A percentile compares a stretch with the other conserved stretches of the same genome.
Evolutionary conservation across 2,797 vertebrate genomes (phyloP).

Genomic region (Ctenosaura bakeri): DNA sequence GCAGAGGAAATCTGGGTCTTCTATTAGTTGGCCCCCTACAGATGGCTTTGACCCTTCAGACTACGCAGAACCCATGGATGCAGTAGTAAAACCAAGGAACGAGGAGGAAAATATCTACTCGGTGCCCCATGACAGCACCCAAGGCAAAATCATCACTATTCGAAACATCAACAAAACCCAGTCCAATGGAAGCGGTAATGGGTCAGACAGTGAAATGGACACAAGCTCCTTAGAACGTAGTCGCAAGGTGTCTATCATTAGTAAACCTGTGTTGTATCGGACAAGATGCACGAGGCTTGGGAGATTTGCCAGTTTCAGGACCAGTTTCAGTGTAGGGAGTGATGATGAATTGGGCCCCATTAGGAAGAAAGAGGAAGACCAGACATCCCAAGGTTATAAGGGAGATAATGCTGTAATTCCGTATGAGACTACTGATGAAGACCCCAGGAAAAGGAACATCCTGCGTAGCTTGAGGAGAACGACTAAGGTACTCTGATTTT

Average conservation of each 20-base stretch:
- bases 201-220: constrained; percentile 95
- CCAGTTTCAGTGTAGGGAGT: constrained; percentile 93
- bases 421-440: constrained; percentile 86
- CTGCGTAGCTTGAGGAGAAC: constrained; percentile 92
- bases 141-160: constrained; percentile 98
- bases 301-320: constrained; percentile 91
- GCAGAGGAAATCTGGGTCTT: constrained; percentile 89
- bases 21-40: constrained; percentile 87
- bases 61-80: constrained; percentile 96
- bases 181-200: constrained; percentile 92
- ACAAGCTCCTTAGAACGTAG: constrained; percentile 92
- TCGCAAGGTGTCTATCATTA: constrained; percentile 86
- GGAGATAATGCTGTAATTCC: constrained; percentile 89
- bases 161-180: constrained; percentile 94
- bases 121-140: constrained; percentile 96
- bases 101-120: constrained; percentile 97
- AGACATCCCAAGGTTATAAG: constrained; percentile 83
- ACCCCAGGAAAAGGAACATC: constrained; percentile 92
- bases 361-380: constrained; percentile 88
- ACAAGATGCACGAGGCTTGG: constrained; percentile 90
- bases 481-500: constrained; percentile 84
- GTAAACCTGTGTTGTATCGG: constrained; percentile 92
- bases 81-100: constrained; percentile 90
- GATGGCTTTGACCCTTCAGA: constrained; percentile 96
- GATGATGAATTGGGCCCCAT: constrained; percentile 92